Percentiles rank a stretch among this genome's conserved stretches.
Conservation (phyloP, 64 coral and sea anemone genomes). For the Dendrophyllia cribrosa region DNA sequence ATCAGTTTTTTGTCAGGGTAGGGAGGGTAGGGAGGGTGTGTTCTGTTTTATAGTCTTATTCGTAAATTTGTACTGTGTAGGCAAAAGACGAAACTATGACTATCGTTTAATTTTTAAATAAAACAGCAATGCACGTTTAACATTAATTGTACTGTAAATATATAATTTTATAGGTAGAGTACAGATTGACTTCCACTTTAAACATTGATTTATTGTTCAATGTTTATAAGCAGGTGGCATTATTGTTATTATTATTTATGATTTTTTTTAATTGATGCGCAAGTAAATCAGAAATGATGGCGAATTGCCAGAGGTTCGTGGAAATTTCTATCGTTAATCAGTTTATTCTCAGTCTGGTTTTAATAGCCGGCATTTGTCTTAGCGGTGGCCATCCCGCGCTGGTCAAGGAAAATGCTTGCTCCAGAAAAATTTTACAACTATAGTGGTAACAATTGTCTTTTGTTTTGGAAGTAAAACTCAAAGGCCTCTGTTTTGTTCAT, state of each 20-base stretch:
- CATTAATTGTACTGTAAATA: conserved; percentile 30
- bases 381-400: too few species aligned
- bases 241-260: conserved; percentile 11
- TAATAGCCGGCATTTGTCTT: too few species aligned
- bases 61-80: neutral
- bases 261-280: neutral
- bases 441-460: too few species aligned
- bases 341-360: too few species aligned
- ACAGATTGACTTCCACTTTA: neutral
- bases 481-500: too few species aligned
- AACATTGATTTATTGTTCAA: neutral
- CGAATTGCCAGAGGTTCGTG: neutral
- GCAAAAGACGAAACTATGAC: neutral
- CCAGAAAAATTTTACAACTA: too few species aligned
- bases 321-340: neutral
- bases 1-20: neutral
- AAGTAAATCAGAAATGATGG: neutral
- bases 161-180: conserved; percentile 7
- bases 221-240: neutral
- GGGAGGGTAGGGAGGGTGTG: neutral
- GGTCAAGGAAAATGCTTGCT: too few species aligned
- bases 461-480: too few species aligned
- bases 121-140: neutral
- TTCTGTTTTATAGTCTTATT: neutral
- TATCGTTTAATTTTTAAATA: neutral